Percentiles rank a stretch among this genome's conserved stretches.
phyloP scores from a whole-genome alignment of 2,888 invertebrate species.

The Hypena proboscidalis region DNA sequence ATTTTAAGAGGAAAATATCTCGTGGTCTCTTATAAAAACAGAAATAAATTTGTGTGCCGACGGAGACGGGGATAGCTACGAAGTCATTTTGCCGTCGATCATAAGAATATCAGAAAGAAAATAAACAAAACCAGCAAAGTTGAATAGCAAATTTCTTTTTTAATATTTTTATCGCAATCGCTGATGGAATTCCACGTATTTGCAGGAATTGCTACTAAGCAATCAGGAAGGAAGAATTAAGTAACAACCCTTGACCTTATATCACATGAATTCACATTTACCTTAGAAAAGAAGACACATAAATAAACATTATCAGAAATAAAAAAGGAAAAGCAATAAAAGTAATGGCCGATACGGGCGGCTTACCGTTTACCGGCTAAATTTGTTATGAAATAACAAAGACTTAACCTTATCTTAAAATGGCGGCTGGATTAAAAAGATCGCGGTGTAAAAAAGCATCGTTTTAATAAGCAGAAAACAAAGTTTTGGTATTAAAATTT shows the following conservation, averaged over 20 bases:
- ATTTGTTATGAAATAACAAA: conserved; percentile 32
- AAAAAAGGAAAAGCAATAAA: conserved; percentile 32
- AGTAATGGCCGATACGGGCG: conserved; percentile 28
- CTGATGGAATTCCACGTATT: no score
- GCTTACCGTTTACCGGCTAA: conserved; percentile 22
- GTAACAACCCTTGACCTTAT: no score
- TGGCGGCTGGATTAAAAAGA: conserved; percentile 43
- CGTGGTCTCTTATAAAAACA: conserved; percentile 49
- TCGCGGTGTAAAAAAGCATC: conserved; percentile 42
- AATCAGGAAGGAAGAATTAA: no score
- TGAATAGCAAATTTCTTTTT: not conserved
- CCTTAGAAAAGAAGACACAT: not conserved
- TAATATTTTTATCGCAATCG: not conserved
- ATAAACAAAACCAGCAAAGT: conserved; percentile 8
- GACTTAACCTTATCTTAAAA: conserved; percentile 40
- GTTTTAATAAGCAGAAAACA: conserved; percentile 61
- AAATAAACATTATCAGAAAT: conserved; percentile 20
- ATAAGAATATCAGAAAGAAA: conserved; percentile 34
- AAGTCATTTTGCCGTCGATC: conserved; percentile 55
- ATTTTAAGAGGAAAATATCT: conserved; percentile 47
- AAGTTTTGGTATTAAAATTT: conserved; percentile 62
- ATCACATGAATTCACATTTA: no score
- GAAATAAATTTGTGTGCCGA: conserved; percentile 47
- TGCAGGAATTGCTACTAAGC: no score
- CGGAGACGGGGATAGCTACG: conserved; percentile 44